Evolutionary conservation across 2,888 invertebrate species (phyloP).

Genomic region (Pediacus dermestoides): DNA sequence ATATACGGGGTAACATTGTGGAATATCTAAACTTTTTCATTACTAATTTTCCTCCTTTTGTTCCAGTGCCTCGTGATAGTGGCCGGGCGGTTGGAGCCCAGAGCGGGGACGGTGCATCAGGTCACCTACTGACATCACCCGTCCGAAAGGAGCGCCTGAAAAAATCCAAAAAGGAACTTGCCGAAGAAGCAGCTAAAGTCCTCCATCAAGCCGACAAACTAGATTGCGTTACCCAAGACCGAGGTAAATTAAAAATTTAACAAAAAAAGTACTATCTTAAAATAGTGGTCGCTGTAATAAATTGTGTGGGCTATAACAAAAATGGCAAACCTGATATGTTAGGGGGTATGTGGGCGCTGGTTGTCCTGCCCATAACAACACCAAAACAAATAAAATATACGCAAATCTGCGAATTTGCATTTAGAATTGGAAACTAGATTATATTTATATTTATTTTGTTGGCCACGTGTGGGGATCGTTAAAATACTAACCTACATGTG

Average conservation of each 20-base stretch:
- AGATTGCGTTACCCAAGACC: conserved; percentile 53
- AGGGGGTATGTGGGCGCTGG: conserved; percentile 15
- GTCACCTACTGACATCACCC: conserved; percentile 49
- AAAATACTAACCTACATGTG: conserved; percentile 1
- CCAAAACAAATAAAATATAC: conserved; percentile 15
- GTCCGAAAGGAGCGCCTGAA: conserved; percentile 62
- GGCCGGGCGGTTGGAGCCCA: conserved; percentile 50
- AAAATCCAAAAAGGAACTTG: conserved; percentile 68
- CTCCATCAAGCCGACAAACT: conserved; percentile 71
- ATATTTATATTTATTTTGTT: conserved; percentile 1
- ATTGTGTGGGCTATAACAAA: conserved; percentile 6
- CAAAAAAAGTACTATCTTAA: no score
- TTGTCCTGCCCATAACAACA: conserved; percentile 16
- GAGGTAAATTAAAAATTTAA: conserved; percentile 30
- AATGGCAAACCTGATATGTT: conserved; percentile 5
- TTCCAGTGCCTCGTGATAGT: conserved; percentile 52
- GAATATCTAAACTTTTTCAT: no score
- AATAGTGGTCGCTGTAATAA: no score
- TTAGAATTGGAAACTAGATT: conserved; percentile 15
- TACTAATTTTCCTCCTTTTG: no score
- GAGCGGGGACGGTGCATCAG: conserved; percentile 51
- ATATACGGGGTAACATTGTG: no score
- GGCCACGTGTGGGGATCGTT: no score
- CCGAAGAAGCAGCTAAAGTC: conserved; percentile 73
- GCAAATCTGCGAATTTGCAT: conserved; percentile 16